Evolutionary conservation across 1,140 invertebrate species (phyloP).

Genomic region (Trissolcus basalis): DNA sequence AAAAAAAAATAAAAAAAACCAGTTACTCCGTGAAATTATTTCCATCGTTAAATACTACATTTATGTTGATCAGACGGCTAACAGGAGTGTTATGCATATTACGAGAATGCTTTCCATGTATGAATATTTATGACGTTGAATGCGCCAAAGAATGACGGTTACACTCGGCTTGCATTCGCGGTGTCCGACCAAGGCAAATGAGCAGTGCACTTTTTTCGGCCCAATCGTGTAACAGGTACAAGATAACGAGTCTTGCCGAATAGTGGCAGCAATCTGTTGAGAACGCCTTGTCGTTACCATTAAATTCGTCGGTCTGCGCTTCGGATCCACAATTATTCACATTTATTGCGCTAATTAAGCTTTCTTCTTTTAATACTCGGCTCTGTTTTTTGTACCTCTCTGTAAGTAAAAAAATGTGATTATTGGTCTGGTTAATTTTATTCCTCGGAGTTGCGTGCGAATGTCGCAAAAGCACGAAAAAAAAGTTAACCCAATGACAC

Average conservation of each 20-base stretch:
- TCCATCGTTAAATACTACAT: constrained; percentile 67
- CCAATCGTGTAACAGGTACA: constrained; percentile 54
- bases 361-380: constrained; percentile 16
- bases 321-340: constrained; percentile 18
- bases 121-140: constrained; percentile 68
- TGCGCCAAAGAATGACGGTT: constrained; percentile 54
- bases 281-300: constrained; percentile 40
- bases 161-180: constrained; percentile 32
- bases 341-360: constrained; percentile 36
- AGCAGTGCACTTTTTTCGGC: constrained; percentile 43
- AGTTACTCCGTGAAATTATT: constrained; percentile 66
- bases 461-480: not conserved
- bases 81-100: constrained; percentile 61
- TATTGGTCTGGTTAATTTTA: constrained; percentile 17
- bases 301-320: constrained; percentile 15
- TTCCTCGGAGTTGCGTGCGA: constrained; percentile 9
- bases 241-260: constrained; percentile 47
- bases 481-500: too few species aligned
- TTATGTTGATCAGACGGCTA: constrained; percentile 67
- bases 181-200: constrained; percentile 50
- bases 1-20: too few species aligned
- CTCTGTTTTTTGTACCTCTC: not conserved
- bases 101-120: constrained; percentile 59
- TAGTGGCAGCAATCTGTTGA: constrained; percentile 38
- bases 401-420: not conserved